These are phyloP conservation scores for Synergus laeviventris DNA, from an alignment of 2,888 invertebrate species.

Conservation along the genomic window DNA sequence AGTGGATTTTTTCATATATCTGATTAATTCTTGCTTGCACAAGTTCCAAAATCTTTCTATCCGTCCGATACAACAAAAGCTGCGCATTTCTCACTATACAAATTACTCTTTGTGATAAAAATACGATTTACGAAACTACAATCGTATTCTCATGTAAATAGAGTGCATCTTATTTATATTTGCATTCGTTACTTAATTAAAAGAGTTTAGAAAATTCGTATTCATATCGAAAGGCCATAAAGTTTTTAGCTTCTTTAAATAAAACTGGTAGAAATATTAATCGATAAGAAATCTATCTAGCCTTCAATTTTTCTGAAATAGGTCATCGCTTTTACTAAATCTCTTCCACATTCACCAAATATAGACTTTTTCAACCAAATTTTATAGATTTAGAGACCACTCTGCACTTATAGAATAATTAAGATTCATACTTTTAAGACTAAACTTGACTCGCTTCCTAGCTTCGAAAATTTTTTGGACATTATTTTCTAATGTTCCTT, in stretches of 20 bases:
- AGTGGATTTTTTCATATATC: not conserved
- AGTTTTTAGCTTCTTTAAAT: not conserved
- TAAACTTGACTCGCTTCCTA: conserved; percentile 23
- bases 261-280: not conserved
- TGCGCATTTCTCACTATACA: conserved; percentile 13
- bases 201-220: not conserved
- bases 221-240: not conserved
- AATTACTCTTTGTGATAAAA: conserved; percentile 16
- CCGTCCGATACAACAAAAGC: conserved; percentile 27
- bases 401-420: conserved; percentile 22
- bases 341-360: conserved; percentile 4
- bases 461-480: conserved; percentile 12
- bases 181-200: conserved; percentile 10
- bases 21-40: not conserved
- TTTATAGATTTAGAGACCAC: conserved; percentile 16
- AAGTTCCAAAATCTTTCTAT: conserved; percentile 23
- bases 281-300: not conserved
- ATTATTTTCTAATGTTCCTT: not conserved
- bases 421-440: conserved; percentile 2
- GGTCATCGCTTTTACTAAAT: not conserved
- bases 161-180: not conserved
- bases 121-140: not conserved
- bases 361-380: conserved; percentile 11
- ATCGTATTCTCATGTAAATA: not conserved
- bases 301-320: not conserved